Conservation (phyloP, 2,797 vertebrate genomes). For the Platalea minor region DNA sequence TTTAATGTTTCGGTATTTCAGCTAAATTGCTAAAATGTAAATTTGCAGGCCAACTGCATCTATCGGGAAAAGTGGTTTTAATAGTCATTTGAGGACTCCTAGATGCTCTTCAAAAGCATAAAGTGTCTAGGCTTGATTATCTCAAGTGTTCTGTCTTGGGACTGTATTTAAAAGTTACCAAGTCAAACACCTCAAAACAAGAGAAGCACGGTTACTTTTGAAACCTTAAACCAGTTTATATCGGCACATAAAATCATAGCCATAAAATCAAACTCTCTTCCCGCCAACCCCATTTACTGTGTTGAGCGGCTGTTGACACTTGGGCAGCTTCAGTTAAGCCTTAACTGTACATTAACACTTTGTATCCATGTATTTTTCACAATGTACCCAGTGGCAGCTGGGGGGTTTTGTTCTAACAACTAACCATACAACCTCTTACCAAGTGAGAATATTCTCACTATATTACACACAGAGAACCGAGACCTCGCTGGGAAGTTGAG, state of each 20-base stretch:
- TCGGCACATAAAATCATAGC: not conserved
- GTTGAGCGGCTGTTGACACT: not conserved
- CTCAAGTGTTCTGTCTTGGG: not conserved
- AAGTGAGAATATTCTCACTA: not conserved
- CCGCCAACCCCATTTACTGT: not conserved
- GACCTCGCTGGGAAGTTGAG: not conserved
- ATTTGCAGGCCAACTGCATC: not conserved
- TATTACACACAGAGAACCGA: accelerated
- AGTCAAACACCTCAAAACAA: not conserved
- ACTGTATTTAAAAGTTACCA: not conserved
- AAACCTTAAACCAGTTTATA: not conserved
- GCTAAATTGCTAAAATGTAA: not conserved
- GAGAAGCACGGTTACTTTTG: not conserved
- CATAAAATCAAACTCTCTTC: not conserved
- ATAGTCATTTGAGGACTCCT: not conserved
- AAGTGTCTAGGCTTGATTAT: not conserved
- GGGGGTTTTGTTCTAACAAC: not conserved
- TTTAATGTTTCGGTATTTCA: not conserved
- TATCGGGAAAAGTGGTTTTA: not conserved
- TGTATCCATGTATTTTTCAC: not conserved
- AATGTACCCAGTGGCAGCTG: not conserved
- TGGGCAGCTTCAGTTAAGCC: not conserved
- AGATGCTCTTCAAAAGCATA: not conserved
- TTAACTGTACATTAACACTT: not conserved
- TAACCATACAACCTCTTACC: no score